Evolutionary conservation across 2,888 invertebrate species (phyloP).

Genomic region (Epicampocera succincta): DNA sequence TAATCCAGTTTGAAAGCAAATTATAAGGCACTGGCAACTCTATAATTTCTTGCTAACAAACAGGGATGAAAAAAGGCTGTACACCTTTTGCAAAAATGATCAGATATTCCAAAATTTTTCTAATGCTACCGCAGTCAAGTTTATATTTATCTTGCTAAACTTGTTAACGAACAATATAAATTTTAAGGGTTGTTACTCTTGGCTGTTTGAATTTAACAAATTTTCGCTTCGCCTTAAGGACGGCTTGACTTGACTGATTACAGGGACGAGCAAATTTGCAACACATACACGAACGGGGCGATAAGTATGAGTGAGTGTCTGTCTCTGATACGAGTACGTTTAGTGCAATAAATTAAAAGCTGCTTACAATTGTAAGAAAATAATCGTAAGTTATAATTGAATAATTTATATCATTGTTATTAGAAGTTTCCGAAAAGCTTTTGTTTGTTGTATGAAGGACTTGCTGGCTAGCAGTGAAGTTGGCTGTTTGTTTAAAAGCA

Average conservation of each 20-base stretch:
- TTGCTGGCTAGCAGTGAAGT: background rate
- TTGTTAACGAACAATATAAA: background rate
- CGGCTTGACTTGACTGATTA: slow-evolving; percentile 19
- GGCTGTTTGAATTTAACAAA: background rate
- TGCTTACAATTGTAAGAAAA: slow-evolving; percentile 54
- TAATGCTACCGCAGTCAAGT: slow-evolving; percentile 23
- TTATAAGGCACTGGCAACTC: too few species aligned
- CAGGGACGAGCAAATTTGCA: background rate
- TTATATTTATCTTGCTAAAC: slow-evolving; percentile 26
- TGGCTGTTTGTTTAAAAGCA: slow-evolving; percentile 27
- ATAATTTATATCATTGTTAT: slow-evolving; percentile 70
- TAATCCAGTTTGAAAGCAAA: too few species aligned
- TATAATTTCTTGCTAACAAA: too few species aligned
- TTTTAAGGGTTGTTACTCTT: background rate
- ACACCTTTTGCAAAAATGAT: too few species aligned
- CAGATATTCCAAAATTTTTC: slow-evolving; percentile 31
- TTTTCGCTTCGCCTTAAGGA: background rate
- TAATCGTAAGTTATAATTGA: slow-evolving; percentile 70
- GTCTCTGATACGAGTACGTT: background rate
- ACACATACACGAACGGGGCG: background rate
- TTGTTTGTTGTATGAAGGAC: slow-evolving; percentile 35
- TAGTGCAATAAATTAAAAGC: slow-evolving; percentile 52
- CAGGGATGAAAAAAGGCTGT: too few species aligned
- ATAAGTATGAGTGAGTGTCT: background rate
- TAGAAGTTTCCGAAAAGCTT: slow-evolving; percentile 46